These are phyloP conservation scores for Phoenicopterus ruber DNA, from an alignment of 2,113 vertebrate species.

Conservation along the genomic window DNA sequence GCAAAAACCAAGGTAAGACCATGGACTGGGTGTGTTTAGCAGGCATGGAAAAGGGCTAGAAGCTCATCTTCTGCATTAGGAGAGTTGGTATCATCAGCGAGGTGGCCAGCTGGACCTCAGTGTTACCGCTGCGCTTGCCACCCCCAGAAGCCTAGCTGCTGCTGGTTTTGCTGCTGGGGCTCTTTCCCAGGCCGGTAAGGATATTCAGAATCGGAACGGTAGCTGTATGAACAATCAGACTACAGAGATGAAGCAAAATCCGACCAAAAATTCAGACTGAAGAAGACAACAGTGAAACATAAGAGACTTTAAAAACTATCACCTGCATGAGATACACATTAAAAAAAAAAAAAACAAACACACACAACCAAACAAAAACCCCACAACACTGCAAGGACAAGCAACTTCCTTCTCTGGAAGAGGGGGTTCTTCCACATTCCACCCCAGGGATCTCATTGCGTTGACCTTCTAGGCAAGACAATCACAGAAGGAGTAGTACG, in stretches of 20 bases:
- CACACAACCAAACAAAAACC: neutral
- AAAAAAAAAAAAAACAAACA: neutral
- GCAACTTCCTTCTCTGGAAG: neutral
- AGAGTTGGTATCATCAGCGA: neutral
- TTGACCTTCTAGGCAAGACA: neutral
- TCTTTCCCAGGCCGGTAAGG: neutral
- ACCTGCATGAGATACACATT: neutral
- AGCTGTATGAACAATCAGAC: neutral
- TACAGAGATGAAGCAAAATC: neutral
- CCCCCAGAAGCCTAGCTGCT: neutral
- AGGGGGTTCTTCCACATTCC: neutral
- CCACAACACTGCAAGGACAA: neutral
- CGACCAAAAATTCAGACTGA: neutral
- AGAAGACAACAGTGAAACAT: neutral
- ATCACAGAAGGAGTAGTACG: neutral
- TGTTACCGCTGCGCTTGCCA: neutral
- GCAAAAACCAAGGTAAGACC: neutral
- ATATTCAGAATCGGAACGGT: neutral
- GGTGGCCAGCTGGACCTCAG: neutral
- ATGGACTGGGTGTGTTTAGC: neutral
- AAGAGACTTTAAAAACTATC: conserved; percentile 15
- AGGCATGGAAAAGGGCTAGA: neutral
- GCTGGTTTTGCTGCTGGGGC: neutral
- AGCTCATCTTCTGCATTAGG: neutral
- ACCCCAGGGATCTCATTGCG: neutral